phyloP scores from a whole-genome alignment of 2,888 invertebrate genomes.

The Erebia epiphron region DNA sequence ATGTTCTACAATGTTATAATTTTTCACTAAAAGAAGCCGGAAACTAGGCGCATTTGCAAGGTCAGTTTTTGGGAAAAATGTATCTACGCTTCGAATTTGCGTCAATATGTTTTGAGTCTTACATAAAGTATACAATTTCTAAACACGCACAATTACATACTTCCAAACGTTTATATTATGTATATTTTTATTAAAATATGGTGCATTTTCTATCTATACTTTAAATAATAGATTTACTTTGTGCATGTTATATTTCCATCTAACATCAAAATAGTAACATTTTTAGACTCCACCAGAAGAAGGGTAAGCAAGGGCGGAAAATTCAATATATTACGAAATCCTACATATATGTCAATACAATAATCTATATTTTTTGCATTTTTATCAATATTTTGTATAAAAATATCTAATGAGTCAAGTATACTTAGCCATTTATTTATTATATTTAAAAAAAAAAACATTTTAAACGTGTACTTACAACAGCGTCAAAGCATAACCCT shows the following conservation, averaged over 20 bases:
- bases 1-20: too few relatives aligned
- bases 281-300: neutral
- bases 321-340: neutral
- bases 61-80: too few relatives aligned
- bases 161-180: neutral
- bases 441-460: neutral
- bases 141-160: neutral
- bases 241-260: neutral
- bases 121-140: neutral
- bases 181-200: slow-evolving; percentile 18
- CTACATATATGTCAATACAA: neutral
- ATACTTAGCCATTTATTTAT: neutral
- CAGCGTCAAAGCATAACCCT: slow-evolving; percentile 14
- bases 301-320: too few relatives aligned
- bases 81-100: too few relatives aligned
- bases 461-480: slow-evolving; percentile 11
- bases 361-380: slow-evolving; percentile 6
- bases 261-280: neutral
- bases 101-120: too few relatives aligned
- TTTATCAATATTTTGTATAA: slow-evolving; percentile 3
- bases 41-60: too few relatives aligned
- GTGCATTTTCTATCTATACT: slow-evolving; percentile 8
- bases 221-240: neutral
- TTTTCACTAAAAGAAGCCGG: too few relatives aligned
- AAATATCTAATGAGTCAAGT: slow-evolving; percentile 5